These are phyloP conservation scores for Agrenia bidenticulata DNA, from an alignment of 2,888 invertebrate species.

Conservation along the genomic window DNA sequence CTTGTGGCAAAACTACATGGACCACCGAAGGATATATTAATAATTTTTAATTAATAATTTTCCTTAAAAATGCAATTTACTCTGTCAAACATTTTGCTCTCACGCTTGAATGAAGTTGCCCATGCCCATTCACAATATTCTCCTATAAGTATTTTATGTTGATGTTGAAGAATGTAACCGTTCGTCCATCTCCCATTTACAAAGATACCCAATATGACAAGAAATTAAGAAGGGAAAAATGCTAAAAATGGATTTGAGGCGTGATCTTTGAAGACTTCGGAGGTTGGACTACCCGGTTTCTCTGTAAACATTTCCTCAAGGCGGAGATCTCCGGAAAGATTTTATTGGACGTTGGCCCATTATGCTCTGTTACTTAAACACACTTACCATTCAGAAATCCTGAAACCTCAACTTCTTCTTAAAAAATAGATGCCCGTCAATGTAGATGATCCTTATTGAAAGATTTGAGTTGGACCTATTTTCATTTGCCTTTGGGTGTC, in stretches of 20 bases:
- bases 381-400: not conserved
- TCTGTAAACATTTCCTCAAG: conserved; percentile 25
- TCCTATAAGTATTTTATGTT: no score
- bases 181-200: no score
- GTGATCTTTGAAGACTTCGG: conserved; percentile 34
- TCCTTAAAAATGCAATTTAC: no score
- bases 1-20: conserved; percentile 2
- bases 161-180: conserved; percentile 1
- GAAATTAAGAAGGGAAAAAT: conserved; percentile 7
- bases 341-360: conserved; percentile 21
- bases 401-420: not conserved
- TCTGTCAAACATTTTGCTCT: no score
- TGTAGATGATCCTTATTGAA: not conserved
- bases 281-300: conserved; percentile 31
- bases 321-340: conserved; percentile 25
- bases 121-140: no score
- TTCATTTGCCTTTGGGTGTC: not conserved
- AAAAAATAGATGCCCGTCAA: conserved; percentile 1
- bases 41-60: no score
- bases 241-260: conserved; percentile 42
- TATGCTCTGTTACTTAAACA: not conserved
- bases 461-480: conserved; percentile 2
- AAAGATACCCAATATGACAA: no score
- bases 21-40: conserved; percentile 6
- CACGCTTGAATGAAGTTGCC: no score